These are phyloP conservation scores for Cygnus atratus DNA, from an alignment of 2,113 vertebrate species.

Conservation along the genomic window DNA sequence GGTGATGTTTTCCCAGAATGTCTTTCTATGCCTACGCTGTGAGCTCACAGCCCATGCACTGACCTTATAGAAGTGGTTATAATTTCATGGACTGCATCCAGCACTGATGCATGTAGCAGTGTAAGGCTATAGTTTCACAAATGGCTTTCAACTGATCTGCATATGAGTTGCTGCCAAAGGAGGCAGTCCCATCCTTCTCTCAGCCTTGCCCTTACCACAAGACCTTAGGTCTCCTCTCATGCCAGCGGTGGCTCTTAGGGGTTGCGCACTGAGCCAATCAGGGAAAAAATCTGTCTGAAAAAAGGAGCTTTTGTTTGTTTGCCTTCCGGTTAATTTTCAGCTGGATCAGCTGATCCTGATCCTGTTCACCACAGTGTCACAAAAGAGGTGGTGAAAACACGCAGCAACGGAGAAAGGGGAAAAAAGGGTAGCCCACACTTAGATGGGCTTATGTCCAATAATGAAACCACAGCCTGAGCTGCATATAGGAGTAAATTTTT, in stretches of 20 bases:
- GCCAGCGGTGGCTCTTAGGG: not conserved
- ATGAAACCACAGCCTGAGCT: not conserved
- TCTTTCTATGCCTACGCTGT: not conserved
- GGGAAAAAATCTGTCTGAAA: constrained; percentile 21
- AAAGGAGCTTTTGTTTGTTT: constrained; percentile 49
- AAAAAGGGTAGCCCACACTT: not conserved
- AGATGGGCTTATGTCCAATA: not conserved
- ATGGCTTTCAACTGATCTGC: not conserved
- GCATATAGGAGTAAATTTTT: not conserved
- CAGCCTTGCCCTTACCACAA: not conserved
- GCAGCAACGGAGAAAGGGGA: not conserved
- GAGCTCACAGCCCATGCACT: not conserved
- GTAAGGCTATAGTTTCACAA: not conserved
- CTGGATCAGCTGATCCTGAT: constrained; percentile 49
- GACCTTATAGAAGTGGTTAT: not conserved
- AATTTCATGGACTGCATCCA: not conserved
- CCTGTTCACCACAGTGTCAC: not conserved
- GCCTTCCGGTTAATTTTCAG: constrained; percentile 36
- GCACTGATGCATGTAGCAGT: not conserved
- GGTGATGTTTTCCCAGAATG: not conserved
- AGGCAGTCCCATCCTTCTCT: not conserved
- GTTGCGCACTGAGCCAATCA: not conserved
- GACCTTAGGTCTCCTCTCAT: not conserved
- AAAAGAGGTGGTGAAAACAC: constrained; percentile 27
- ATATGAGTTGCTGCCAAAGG: not conserved